Evolutionary conservation across 2,888 invertebrate species (phyloP).

Genomic region (Sisyra terminalis): DNA sequence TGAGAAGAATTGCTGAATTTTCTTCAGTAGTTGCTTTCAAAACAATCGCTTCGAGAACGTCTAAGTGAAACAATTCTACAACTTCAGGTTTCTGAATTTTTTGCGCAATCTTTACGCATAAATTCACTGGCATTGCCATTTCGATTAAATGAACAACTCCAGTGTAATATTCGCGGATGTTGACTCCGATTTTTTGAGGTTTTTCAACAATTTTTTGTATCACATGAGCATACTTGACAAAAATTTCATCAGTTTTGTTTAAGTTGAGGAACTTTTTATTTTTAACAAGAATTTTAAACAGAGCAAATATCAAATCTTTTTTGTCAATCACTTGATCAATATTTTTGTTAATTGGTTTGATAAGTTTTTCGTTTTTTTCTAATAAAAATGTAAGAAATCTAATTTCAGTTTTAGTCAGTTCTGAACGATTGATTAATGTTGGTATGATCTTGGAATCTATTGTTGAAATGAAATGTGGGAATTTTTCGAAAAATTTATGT

Average conservation of each 20-base stretch:
- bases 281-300: constrained; percentile 30
- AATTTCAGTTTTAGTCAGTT: constrained; percentile 37
- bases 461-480: constrained; percentile 37
- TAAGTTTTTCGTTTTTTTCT: constrained; percentile 31
- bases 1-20: constrained; percentile 26
- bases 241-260: constrained; percentile 32
- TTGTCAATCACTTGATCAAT: constrained; percentile 33
- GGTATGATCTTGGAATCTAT: constrained; percentile 35
- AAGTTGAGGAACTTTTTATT: constrained; percentile 25
- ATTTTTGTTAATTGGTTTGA: constrained; percentile 30
- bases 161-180: constrained; percentile 39
- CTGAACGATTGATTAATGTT: constrained; percentile 32
- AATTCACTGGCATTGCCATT: constrained; percentile 37
- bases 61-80: constrained; percentile 37
- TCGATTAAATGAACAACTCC: constrained; percentile 41
- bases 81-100: constrained; percentile 47
- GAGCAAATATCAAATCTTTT: constrained; percentile 44
- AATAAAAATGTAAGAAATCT: constrained; percentile 40
- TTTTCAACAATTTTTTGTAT: constrained; percentile 47
- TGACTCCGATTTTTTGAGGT: constrained; percentile 49
- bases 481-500: constrained; percentile 36
- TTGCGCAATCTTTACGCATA: constrained; percentile 35
- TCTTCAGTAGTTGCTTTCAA: constrained; percentile 27
- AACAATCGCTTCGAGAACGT: constrained; percentile 36
- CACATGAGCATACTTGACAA: constrained; percentile 40